Percentiles rank a stretch among this genome's conserved stretches.
Evolutionary conservation across 2,888 invertebrate genomes (phyloP).

Genomic region (Epistrophe grossulariae): DNA sequence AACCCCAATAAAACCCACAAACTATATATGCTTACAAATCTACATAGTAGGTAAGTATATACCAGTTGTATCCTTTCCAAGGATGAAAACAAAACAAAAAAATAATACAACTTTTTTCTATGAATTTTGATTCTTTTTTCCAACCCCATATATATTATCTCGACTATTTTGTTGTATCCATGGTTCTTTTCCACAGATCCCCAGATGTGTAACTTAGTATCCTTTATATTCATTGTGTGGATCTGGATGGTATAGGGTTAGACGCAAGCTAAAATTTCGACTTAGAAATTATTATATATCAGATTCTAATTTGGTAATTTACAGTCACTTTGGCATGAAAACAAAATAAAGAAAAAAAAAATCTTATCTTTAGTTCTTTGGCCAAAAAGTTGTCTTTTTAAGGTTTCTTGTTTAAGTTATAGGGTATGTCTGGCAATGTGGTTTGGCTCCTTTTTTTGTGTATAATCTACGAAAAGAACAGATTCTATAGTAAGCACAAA

Average conservation of each 20-base stretch:
- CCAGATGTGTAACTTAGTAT: slow-evolving; percentile 13
- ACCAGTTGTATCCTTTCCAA: background rate
- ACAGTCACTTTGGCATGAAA: slow-evolving; percentile 1
- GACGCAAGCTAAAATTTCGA: background rate
- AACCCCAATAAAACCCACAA: slow-evolving; percentile 16
- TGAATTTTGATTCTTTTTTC: background rate
- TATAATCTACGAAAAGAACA: too few species aligned
- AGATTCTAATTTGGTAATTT: slow-evolving; percentile 31
- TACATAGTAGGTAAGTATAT: background rate
- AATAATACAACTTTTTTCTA: background rate
- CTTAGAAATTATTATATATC: slow-evolving; percentile 15
- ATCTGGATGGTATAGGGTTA: background rate
- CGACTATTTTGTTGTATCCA: background rate
- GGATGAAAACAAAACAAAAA: background rate
- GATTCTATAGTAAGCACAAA: too few species aligned
- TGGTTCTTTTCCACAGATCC: background rate
- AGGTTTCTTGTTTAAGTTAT: too few species aligned
- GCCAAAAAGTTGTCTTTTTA: background rate
- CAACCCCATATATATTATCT: background rate
- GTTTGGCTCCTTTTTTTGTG: too few species aligned
- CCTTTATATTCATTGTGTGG: background rate
- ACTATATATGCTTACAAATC: background rate
- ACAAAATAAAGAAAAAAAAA: background rate
- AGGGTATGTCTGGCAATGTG: too few species aligned
- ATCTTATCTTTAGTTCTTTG: background rate